Percentiles rank a stretch among this genome's conserved stretches.
These are phyloP conservation scores for Lampropteryx suffumata DNA, from an alignment of 2,888 invertebrate genomes.

Conservation along the genomic window DNA sequence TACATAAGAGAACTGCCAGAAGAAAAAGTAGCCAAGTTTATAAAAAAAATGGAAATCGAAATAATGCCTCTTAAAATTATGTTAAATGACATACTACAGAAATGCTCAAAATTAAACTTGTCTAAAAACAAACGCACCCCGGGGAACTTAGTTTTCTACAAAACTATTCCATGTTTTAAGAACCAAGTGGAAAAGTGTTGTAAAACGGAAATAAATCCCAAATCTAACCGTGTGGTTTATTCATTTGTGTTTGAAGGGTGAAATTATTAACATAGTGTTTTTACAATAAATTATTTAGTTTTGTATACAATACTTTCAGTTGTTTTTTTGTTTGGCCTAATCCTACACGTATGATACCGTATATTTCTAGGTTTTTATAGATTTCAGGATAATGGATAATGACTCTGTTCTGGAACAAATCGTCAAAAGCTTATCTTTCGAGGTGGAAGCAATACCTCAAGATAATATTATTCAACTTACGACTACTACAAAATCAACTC, in stretches of 20 bases:
- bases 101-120: conserved; percentile 54
- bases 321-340: not conserved
- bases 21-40: conserved; percentile 53
- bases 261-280: conserved; percentile 23
- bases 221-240: conserved; percentile 70
- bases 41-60: conserved; percentile 59
- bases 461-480: conserved; percentile 34
- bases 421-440: conserved; percentile 57
- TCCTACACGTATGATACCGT: too few species aligned
- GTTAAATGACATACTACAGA: conserved; percentile 56
- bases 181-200: conserved; percentile 19
- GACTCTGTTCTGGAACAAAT: conserved; percentile 48
- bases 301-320: conserved; percentile 10
- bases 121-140: conserved; percentile 23
- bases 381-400: conserved; percentile 45
- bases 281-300: conserved; percentile 12
- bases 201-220: conserved; percentile 32
- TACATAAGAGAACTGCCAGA: conserved; percentile 46
- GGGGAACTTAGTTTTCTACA: conserved; percentile 20
- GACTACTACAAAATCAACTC: conserved; percentile 42
- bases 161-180: conserved; percentile 23
- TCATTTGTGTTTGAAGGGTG: conserved; percentile 63
- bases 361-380: conserved; percentile 17
- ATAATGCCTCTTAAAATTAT: conserved; percentile 60
- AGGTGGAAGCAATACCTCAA: conserved; percentile 60